phyloP scores from a whole-genome alignment of 2,113 vertebrate species.

The Pungitius pungitius region DNA sequence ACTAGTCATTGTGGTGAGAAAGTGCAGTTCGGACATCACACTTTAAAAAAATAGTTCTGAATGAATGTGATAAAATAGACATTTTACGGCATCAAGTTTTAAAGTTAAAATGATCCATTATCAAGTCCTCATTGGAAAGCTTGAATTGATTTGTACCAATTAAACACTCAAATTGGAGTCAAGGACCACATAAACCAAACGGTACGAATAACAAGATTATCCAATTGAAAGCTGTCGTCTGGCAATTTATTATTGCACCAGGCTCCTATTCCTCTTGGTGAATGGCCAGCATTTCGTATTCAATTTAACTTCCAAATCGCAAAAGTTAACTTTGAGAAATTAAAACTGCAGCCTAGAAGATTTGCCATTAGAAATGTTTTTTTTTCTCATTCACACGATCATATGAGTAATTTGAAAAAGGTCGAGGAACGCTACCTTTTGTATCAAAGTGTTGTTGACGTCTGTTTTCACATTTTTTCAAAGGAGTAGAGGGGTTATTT shows the following conservation, averaged over 20 bases:
- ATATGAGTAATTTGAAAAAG: not conserved
- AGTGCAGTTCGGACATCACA: not conserved
- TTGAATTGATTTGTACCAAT: not conserved
- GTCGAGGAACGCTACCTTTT: conserved; percentile 15
- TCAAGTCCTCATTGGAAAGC: not conserved
- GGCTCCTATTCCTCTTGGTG: not conserved
- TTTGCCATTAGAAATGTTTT: not conserved
- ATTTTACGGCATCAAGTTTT: not conserved
- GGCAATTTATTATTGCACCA: not conserved
- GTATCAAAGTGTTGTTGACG: not conserved
- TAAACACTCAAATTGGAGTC: not conserved
- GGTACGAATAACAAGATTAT: not conserved
- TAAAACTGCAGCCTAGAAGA: not conserved
- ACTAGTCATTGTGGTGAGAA: not conserved
- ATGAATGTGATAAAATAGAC: not conserved
- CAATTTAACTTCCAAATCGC: not conserved
- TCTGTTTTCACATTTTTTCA: conserved; percentile 3
- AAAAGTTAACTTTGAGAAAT: not conserved
- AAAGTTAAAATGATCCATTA: not conserved
- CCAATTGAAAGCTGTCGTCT: not conserved
- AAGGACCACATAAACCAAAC: not conserved
- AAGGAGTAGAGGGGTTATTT: too few species aligned
- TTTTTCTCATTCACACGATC: conserved; percentile 2
- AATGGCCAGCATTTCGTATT: not conserved
- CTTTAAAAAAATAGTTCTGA: not conserved